Evolutionary conservation across 1,140 invertebrate species (phyloP), one percentile per base, ranked within the genome.

Genomic region (Trypoxylus dichotomus): DNA sequence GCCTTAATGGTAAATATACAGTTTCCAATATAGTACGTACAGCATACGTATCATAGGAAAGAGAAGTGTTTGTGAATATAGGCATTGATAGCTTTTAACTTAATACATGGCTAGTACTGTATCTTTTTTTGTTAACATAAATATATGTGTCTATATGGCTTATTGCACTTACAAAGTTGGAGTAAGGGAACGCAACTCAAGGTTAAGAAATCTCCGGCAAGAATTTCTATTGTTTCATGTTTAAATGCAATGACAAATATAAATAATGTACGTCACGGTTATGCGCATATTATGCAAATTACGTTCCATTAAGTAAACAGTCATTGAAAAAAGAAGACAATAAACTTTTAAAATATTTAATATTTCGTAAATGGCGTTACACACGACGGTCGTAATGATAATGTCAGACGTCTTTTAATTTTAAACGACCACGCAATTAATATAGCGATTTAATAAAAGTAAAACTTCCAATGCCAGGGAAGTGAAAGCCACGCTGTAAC

Each of bases 401-500:
- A 63, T 63, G 60, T 7, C 21, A 19, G 5, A 11, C 47, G 8
- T 63, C 60, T 63, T 63, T 63, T 63, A 63, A 63, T 3, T 63
- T 27, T 5, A 63, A 63, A 63, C 60, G 60, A 24, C 60, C 21
- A 63, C n/a, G n/a, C 60, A 63, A 63, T 63, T 63, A 63, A 63
- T 63, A 63, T 63, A 63, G n/a, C 60, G 24, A 63, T 63, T 63
- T 63, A 63, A 63, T 63, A 63, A 63, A 63, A 63, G 60, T 63
- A 27, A 63, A 63, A 63, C 60, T 63, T 63, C 60, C 19, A 63
- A 63, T 7, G 19, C 60, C n/a, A 47, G 60, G 24, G 60, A 63
- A 63, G 19, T 73, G 71, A 73, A 42, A 73, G 71, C 71, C 71
- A 19, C 7, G 71, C 77, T 79, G 76, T 77, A 80, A 80, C 79